Evolutionary conservation across 2,888 invertebrate species (phyloP).

Genomic region (Rhagonycha fulva): DNA sequence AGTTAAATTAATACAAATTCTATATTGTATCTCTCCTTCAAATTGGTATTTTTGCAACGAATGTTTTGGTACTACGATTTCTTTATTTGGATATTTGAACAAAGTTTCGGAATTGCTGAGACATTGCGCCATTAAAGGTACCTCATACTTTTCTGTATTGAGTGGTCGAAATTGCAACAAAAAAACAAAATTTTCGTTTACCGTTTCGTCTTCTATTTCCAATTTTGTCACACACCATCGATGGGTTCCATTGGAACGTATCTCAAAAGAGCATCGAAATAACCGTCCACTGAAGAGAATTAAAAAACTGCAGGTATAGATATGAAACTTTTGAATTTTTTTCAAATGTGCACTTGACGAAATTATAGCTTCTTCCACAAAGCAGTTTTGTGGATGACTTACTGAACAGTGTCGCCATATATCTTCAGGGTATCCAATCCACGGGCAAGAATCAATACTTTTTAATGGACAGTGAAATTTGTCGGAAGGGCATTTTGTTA

Average conservation of each 20-base stretch:
- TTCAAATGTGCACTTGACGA: not conserved
- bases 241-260: not conserved
- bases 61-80: not conserved
- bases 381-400: not conserved
- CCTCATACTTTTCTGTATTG: not conserved
- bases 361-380: not conserved
- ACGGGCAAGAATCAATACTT: not conserved
- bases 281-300: not conserved
- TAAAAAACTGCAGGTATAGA: not conserved
- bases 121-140: not conserved
- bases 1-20: not conserved
- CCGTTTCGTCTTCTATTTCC: not conserved
- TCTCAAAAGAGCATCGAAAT: not conserved
- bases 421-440: not conserved
- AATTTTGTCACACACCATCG: not conserved
- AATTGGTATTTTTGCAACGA: not conserved
- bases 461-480: not conserved
- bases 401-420: not conserved
- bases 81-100: not conserved
- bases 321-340: not conserved
- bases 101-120: not conserved
- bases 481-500: fast-evolving
- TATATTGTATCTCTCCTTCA: not conserved
- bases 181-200: not conserved
- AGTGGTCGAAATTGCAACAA: not conserved